These are phyloP conservation scores for Oegoconia quadripuncta DNA, from an alignment of 2,888 invertebrate genomes.

Conservation along the genomic window DNA sequence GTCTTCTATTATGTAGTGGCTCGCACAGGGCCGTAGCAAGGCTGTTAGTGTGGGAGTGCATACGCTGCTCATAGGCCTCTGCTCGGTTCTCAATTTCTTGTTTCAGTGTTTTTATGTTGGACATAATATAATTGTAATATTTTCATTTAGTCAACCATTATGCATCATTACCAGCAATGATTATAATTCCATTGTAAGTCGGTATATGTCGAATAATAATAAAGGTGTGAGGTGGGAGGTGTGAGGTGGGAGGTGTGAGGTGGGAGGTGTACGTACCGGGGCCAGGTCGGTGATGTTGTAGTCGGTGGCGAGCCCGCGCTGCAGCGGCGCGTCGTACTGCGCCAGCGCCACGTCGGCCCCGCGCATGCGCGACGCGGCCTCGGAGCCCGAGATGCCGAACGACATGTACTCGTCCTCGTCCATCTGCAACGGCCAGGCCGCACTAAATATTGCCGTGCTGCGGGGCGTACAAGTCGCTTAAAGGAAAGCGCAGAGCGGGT, in stretches of 20 bases:
- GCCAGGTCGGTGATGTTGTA: conserved; percentile 91
- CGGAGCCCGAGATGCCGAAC: conserved; percentile 93
- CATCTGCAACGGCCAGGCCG: conserved; percentile 54
- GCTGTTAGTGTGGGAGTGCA: too few relatives aligned
- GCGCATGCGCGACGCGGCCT: conserved; percentile 89
- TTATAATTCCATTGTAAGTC: background rate
- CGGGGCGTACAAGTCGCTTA: too few relatives aligned
- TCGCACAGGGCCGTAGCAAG: too few relatives aligned
- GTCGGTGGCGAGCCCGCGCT: conserved; percentile 86
- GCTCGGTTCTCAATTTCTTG: too few relatives aligned
- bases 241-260: background rate
- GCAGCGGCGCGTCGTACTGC: conserved; percentile 81
- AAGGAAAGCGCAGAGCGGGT: too few relatives aligned
- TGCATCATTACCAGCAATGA: background rate
- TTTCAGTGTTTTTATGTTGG: too few relatives aligned
- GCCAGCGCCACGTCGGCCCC: conserved; percentile 91
- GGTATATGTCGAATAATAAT: background rate
- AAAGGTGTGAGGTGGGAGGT: background rate
- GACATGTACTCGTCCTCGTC: conserved; percentile 90
- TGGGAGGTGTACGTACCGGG: conserved; percentile 81
- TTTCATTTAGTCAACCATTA: background rate
- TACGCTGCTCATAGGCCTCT: too few relatives aligned
- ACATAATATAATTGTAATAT: background rate
- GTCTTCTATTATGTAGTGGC: too few relatives aligned
- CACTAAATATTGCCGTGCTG: too few relatives aligned